Evolutionary conservation across 2,888 invertebrate species (phyloP).

Genomic region (Drosophila incognita): DNA sequence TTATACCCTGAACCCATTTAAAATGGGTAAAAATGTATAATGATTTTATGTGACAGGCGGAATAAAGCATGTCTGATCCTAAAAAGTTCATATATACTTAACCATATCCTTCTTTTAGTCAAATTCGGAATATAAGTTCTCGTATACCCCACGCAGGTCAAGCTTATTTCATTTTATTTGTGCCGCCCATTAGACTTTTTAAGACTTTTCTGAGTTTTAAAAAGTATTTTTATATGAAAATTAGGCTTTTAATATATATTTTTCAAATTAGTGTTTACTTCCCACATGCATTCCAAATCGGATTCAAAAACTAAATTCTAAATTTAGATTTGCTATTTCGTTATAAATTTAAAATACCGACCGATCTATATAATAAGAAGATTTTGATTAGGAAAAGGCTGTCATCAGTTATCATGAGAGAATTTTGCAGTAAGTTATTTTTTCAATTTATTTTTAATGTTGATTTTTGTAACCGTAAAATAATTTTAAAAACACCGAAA

Average conservation of each 20-base stretch:
- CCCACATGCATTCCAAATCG: rapidly evolving
- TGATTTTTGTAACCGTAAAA: not conserved
- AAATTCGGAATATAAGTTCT: too few relatives aligned
- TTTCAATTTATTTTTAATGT: not conserved
- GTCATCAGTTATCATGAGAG: not conserved
- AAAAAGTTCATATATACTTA: too few relatives aligned
- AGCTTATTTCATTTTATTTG: too few relatives aligned
- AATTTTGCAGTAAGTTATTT: not conserved
- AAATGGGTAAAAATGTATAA: too few relatives aligned
- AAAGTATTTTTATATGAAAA: not conserved
- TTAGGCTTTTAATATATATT: not conserved
- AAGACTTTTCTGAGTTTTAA: not conserved
- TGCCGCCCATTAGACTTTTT: not conserved
- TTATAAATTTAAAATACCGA: rapidly evolving
- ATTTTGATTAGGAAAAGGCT: not conserved
- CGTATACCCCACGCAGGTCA: too few relatives aligned
- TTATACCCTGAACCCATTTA: too few relatives aligned
- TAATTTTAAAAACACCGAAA: not conserved
- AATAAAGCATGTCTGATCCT: too few relatives aligned
- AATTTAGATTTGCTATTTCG: not conserved
- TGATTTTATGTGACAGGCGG: too few relatives aligned
- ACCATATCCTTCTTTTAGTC: too few relatives aligned
- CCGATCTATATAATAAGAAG: not conserved
- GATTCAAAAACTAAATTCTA: not conserved
- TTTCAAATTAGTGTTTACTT: not conserved